phyloP scores from a whole-genome alignment of 2,888 invertebrate genomes.

The Abscondita cerata region DNA sequence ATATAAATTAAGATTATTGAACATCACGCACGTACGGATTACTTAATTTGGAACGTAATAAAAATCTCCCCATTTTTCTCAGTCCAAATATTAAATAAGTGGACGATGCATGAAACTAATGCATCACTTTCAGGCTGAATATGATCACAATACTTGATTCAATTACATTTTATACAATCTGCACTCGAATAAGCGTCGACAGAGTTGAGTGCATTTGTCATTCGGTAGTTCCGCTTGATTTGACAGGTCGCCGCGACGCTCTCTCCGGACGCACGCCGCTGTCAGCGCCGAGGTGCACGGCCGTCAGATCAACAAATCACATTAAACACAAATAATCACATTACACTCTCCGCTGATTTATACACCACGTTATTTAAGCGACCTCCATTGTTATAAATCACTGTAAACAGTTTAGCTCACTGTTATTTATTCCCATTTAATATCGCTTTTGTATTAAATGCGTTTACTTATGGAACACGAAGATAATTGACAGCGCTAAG shows the following conservation, averaged over 20 bases:
- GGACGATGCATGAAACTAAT: constrained; percentile 39
- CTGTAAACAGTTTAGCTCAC: constrained; percentile 44
- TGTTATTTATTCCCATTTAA: constrained; percentile 42
- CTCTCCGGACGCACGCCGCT: constrained; percentile 62
- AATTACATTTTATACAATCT: constrained; percentile 60
- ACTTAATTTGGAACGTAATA: not conserved
- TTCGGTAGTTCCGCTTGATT: constrained; percentile 58
- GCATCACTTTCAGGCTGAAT: constrained; percentile 57
- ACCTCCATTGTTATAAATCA: constrained; percentile 51
- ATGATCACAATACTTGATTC: constrained; percentile 56
- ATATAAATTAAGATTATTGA: too few relatives aligned
- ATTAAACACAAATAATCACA: constrained; percentile 61
- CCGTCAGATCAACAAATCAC: constrained; percentile 59
- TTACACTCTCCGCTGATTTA: constrained; percentile 60
- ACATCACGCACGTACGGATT: too few relatives aligned
- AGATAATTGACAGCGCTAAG: constrained; percentile 3
- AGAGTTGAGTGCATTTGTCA: constrained; percentile 59
- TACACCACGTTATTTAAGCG: constrained; percentile 57
- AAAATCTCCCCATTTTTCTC: not conserved
- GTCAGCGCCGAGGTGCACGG: constrained; percentile 52
- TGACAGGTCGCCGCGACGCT: constrained; percentile 61
- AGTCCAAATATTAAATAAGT: constrained; percentile 21
- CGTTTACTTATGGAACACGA: constrained; percentile 17
- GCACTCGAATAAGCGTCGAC: constrained; percentile 54
- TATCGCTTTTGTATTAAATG: constrained; percentile 32